Percentiles rank a stretch among this genome's conserved stretches.
Conservation (phyloP, 2,113 vertebrate species). For the Chionomys nivalis region DNA sequence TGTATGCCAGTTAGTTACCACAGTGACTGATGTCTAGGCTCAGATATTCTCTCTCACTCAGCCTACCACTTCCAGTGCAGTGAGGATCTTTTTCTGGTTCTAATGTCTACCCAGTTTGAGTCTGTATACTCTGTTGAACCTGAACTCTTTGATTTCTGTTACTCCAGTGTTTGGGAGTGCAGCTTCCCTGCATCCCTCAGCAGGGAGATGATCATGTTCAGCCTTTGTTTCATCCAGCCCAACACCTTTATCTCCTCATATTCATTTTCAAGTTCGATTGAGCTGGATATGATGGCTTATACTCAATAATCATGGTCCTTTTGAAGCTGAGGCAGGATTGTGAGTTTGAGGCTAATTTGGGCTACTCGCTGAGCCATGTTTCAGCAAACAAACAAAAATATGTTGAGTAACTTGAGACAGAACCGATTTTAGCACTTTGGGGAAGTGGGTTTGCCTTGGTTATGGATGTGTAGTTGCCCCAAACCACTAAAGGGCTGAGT, state of each 20-base stretch:
- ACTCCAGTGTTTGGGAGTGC: conserved; percentile 26
- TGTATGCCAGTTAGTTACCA: not conserved
- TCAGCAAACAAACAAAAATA: not conserved
- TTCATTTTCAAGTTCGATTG: conserved; percentile 33
- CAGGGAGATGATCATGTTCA: not conserved
- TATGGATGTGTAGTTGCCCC: not conserved
- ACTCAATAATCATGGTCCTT: not conserved
- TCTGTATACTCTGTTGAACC: conserved; percentile 4
- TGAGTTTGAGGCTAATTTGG: not conserved
- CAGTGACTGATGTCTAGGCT: not conserved
- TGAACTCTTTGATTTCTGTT: conserved; percentile 15
- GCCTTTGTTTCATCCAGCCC: not conserved
- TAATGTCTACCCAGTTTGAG: not conserved
- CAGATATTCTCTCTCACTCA: not conserved
- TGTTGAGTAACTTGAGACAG: not conserved
- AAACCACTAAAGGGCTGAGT: not conserved
- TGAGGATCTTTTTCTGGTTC: not conserved
- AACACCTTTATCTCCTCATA: not conserved
- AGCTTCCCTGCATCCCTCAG: not conserved
- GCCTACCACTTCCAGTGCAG: not conserved
- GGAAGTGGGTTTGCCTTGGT: not conserved
- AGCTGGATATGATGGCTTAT: not conserved
- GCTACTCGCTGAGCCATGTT: not conserved
- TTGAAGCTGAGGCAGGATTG: not conserved
- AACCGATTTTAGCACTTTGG: not conserved